Percentiles rank a stretch among this genome's conserved stretches.
These are phyloP conservation scores for Noctua janthina DNA, from an alignment of 2,888 invertebrate species.

Conservation along the genomic window DNA sequence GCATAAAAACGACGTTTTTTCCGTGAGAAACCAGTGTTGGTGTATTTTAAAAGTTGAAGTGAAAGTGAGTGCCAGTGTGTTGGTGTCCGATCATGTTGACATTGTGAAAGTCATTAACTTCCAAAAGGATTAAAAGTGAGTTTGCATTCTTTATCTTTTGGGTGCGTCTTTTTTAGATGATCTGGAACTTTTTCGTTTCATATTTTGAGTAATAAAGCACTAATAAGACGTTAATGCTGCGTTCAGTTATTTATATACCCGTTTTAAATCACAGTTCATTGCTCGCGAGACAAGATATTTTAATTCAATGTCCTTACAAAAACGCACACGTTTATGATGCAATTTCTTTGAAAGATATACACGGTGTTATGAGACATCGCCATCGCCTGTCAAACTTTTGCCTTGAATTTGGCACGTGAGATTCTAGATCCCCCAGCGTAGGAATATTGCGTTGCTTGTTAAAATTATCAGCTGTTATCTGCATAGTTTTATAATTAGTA, in stretches of 20 bases:
- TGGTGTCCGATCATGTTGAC: constrained; percentile 29
- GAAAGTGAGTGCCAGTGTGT: constrained; percentile 45
- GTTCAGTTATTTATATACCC: background rate
- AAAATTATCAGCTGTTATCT: constrained; percentile 3
- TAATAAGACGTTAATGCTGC: background rate
- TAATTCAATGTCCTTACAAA: constrained; percentile 1
- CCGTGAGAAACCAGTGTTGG: background rate
- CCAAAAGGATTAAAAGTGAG: constrained; percentile 43
- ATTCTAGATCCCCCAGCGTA: background rate
- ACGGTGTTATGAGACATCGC: background rate
- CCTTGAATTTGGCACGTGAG: background rate
- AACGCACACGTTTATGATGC: background rate
- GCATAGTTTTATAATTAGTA: background rate
- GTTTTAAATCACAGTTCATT: constrained; percentile 21
- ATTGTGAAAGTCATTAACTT: constrained; percentile 42
- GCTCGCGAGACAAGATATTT: background rate
- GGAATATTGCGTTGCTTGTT: background rate
- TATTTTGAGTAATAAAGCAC: background rate
- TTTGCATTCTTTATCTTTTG: constrained; percentile 19
- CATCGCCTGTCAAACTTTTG: background rate
- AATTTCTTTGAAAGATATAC: background rate
- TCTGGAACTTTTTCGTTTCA: background rate
- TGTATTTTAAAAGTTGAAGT: constrained; percentile 27
- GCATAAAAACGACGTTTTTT: background rate
- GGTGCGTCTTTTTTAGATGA: constrained; percentile 4